Percentiles rank a stretch among this genome's conserved stretches.
These are phyloP conservation scores for Morinoia aosen DNA, from an alignment of 2,888 invertebrate species.

Conservation along the genomic window DNA sequence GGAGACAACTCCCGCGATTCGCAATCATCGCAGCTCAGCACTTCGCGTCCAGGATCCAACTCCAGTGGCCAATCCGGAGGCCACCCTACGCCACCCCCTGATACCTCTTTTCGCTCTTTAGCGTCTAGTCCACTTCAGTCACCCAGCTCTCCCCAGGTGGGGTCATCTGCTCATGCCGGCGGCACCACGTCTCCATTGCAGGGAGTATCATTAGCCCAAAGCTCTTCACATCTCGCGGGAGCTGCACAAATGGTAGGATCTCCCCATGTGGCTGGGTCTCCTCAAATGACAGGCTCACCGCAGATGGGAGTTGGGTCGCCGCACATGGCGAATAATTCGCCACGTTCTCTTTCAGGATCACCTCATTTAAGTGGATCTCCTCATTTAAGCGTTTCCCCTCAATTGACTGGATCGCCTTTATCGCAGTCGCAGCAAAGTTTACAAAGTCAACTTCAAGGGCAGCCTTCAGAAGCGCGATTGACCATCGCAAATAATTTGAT, in stretches of 20 bases:
- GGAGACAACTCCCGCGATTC: slow-evolving; percentile 49
- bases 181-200: slow-evolving; percentile 51
- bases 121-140: slow-evolving; percentile 65
- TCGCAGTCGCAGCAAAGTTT: slow-evolving; percentile 44
- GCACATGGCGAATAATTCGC: slow-evolving; percentile 55
- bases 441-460: slow-evolving; percentile 33
- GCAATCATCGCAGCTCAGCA: slow-evolving; percentile 57
- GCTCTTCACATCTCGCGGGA: neutral
- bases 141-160: slow-evolving; percentile 56
- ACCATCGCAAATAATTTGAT: slow-evolving; percentile 67
- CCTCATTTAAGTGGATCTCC: slow-evolving; percentile 59
- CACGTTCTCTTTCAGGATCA: slow-evolving; percentile 57
- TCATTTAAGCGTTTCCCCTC: slow-evolving; percentile 57
- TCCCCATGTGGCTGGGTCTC: slow-evolving; percentile 62
- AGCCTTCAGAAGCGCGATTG: slow-evolving; percentile 58
- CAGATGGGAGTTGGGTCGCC: slow-evolving; percentile 62
- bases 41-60: slow-evolving; percentile 54
- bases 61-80: slow-evolving; percentile 64
- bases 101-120: slow-evolving; percentile 66
- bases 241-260: slow-evolving; percentile 60
- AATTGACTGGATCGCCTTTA: slow-evolving; percentile 56
- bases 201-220: slow-evolving; percentile 20
- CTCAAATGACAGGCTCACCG: slow-evolving; percentile 64
- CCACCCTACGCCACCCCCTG: slow-evolving; percentile 66
- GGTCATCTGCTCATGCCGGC: neutral